Percentiles rank a stretch among this genome's conserved stretches.
These are phyloP conservation scores for Leptothorax acervorum DNA, from an alignment of 2,888 invertebrate species.

Conservation along the genomic window DNA sequence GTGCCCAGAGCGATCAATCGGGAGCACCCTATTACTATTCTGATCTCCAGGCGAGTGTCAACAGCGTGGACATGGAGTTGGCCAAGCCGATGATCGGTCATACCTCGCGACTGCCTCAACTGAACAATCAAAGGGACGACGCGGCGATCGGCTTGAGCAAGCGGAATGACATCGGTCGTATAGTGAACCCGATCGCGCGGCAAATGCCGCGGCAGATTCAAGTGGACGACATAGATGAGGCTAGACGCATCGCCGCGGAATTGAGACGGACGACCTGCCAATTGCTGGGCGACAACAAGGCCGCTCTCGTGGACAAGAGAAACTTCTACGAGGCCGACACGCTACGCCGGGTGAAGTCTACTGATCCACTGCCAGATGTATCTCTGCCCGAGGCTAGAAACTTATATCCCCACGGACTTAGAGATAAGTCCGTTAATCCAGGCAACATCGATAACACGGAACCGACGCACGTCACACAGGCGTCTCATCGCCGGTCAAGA, in stretches of 20 bases:
- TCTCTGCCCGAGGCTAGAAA: slow-evolving; percentile 80
- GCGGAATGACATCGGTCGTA: slow-evolving; percentile 89
- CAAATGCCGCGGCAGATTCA: slow-evolving; percentile 81
- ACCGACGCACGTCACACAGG: slow-evolving; percentile 64
- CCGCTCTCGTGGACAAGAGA: slow-evolving; percentile 88
- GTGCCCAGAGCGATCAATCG: slow-evolving; percentile 87
- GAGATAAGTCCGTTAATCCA: slow-evolving; percentile 81
- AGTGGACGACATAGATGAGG: slow-evolving; percentile 82
- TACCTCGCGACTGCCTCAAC: slow-evolving; percentile 83
- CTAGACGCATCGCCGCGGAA: slow-evolving; percentile 82
- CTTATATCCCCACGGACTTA: slow-evolving; percentile 84
- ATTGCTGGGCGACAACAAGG: slow-evolving; percentile 82
- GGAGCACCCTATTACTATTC: slow-evolving; percentile 95
- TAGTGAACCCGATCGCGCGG: slow-evolving; percentile 89
- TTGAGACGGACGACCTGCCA: slow-evolving; percentile 83
- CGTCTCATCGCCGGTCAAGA: slow-evolving; percentile 86
- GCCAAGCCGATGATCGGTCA: slow-evolving; percentile 70
- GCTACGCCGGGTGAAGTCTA: slow-evolving; percentile 86
- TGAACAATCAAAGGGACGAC: slow-evolving; percentile 92
- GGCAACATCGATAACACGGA: slow-evolving; percentile 48
- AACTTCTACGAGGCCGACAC: slow-evolving; percentile 91
- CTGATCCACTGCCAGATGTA: slow-evolving; percentile 81
- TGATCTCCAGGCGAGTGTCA: slow-evolving; percentile 87
- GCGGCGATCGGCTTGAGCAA: slow-evolving; percentile 86
- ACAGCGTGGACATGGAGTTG: slow-evolving; percentile 63